Conservation (phyloP, 2,113 vertebrate species). For the Psilopsiagon aymara region DNA sequence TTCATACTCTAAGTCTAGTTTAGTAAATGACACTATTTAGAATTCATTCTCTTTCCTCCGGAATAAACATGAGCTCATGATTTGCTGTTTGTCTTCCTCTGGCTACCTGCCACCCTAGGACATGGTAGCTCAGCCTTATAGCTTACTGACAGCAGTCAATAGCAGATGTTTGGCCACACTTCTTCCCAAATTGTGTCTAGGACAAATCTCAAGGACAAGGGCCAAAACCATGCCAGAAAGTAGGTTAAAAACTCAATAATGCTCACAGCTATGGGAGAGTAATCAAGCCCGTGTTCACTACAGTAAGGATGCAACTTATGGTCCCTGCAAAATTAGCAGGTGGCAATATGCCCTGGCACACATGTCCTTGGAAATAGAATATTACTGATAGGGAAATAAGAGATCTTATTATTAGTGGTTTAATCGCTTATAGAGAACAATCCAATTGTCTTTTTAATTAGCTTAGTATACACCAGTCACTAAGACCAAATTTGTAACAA, state of each 20-base stretch:
- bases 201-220: background rate
- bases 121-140: background rate
- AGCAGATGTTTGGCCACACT: background rate
- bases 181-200: background rate
- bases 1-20: background rate
- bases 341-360: background rate
- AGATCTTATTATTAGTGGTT: background rate
- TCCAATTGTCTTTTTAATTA: background rate
- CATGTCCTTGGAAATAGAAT: background rate
- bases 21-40: background rate
- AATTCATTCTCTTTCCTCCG: background rate
- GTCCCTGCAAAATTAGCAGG: background rate
- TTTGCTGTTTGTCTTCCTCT: background rate
- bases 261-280: background rate
- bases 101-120: background rate
- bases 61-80: background rate
- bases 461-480: background rate
- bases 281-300: background rate
- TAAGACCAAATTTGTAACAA: background rate
- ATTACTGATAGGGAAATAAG: conserved; percentile 21
- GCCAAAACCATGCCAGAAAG: background rate
- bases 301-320: background rate
- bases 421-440: background rate
- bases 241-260: background rate
- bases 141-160: background rate